Percentiles rank a stretch among this genome's conserved stretches.
phyloP scores from a whole-genome alignment of 1,140 invertebrate genomes.

The Pemphigus obesinymphae region DNA sequence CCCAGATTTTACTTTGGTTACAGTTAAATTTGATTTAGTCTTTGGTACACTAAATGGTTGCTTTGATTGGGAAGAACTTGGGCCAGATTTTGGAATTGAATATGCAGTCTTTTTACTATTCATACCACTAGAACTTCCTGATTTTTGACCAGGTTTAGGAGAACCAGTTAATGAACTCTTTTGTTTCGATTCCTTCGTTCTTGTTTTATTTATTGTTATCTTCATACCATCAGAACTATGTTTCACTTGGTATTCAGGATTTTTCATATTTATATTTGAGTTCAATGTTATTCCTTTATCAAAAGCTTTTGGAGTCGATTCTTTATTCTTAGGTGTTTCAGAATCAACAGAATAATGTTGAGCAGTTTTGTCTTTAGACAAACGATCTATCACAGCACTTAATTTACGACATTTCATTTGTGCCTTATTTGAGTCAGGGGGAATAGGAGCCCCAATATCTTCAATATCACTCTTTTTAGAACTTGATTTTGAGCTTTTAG shows the following conservation, averaged over 20 bases:
- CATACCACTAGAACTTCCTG: constrained; percentile 73
- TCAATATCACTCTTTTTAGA: constrained; percentile 61
- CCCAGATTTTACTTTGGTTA: constrained; percentile 47
- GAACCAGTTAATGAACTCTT: constrained; percentile 48
- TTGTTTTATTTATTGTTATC: constrained; percentile 81
- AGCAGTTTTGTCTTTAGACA: constrained; percentile 31
- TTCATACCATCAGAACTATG: constrained; percentile 80
- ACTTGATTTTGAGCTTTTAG: constrained; percentile 60
- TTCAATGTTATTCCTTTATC: constrained; percentile 14
- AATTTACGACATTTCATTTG: constrained; percentile 22
- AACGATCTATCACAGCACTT: constrained; percentile 30
- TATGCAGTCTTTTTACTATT: constrained; percentile 69
- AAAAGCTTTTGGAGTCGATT: neutral
- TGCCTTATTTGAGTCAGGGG: neutral
- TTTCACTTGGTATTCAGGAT: constrained; percentile 75
- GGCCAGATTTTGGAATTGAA: constrained; percentile 1
- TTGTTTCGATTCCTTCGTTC: constrained; percentile 57
- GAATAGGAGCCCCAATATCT: constrained; percentile 45
- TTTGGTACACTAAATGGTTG: constrained; percentile 25
- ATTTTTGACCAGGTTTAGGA: constrained; percentile 62
- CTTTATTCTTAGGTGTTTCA: constrained; percentile 20
- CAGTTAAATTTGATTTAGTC: constrained; percentile 23
- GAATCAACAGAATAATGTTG: constrained; percentile 33
- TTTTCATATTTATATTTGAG: constrained; percentile 53
- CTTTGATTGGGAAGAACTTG: constrained; percentile 26